Evolutionary conservation across 2,888 invertebrate genomes (phyloP).

Genomic region (Phoenoteleia sp.): DNA sequence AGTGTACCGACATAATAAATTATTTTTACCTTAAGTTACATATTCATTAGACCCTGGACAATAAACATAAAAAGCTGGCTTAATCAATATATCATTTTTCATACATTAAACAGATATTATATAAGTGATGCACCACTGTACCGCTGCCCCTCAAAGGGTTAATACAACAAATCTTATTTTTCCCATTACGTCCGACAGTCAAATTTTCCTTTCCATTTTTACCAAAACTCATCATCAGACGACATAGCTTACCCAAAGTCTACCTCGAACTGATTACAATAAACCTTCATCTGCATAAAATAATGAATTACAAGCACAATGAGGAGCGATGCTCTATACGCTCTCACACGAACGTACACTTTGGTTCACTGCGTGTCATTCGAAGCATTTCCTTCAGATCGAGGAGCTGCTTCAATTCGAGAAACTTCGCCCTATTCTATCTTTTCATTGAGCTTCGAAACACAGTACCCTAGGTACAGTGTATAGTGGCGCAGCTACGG

Average conservation of each 20-base stretch:
- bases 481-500: constrained; percentile 67
- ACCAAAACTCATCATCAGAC: constrained; percentile 28
- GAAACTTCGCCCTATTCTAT: constrained; percentile 70
- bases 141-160: too few relatives aligned
- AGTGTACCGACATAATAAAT: too few relatives aligned
- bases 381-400: constrained; percentile 66
- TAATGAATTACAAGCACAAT: constrained; percentile 69
- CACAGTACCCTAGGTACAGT: constrained; percentile 74
- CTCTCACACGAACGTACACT: constrained; percentile 45
- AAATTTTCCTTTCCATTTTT: constrained; percentile 4
- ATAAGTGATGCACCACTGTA: too few relatives aligned
- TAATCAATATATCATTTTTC: too few relatives aligned
- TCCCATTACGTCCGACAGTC: too few relatives aligned
- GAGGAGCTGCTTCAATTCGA: constrained; percentile 69
- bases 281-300: constrained; percentile 69
- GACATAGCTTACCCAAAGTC: constrained; percentile 20
- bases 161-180: too few relatives aligned
- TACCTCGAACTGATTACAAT: constrained; percentile 52
- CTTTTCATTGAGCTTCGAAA: constrained; percentile 74
- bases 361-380: constrained; percentile 64
- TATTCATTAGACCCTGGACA: too few relatives aligned
- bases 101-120: too few relatives aligned
- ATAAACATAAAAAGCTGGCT: too few relatives aligned
- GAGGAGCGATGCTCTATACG: constrained; percentile 26
- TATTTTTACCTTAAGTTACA: too few relatives aligned